Conservation (phyloP, 2,797 vertebrate genomes). For the Ammospiza maritima region DNA sequence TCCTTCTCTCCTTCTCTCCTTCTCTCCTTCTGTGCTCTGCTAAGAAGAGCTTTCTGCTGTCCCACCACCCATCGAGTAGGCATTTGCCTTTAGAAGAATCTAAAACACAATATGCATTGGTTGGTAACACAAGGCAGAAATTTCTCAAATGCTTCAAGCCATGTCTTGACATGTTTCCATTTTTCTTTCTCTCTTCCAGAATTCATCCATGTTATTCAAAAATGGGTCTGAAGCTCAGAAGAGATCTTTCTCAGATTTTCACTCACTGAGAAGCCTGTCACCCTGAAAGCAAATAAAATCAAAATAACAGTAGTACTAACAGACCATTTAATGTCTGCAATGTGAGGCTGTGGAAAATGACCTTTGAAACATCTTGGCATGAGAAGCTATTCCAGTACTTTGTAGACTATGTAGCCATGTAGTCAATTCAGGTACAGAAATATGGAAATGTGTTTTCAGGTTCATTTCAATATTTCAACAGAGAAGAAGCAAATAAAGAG, state of each 20-base stretch:
- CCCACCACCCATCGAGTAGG: constrained; percentile 5
- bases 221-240: neutral
- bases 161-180: neutral
- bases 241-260: neutral
- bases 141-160: constrained; percentile 11
- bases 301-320: neutral
- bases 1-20: neutral
- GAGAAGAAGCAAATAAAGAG: neutral
- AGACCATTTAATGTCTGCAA: neutral
- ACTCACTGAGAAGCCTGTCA: neutral
- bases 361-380: constrained; percentile 9
- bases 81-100: constrained; percentile 37
- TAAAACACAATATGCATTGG: constrained; percentile 6
- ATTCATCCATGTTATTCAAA: neutral
- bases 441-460: neutral
- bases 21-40: neutral
- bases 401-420: neutral
- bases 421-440: neutral
- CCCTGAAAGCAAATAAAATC: neutral
- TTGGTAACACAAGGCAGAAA: constrained; percentile 23
- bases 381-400: neutral
- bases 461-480: neutral
- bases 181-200: constrained; percentile 4
- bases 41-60: neutral
- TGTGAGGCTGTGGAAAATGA: neutral